Conservation (phyloP, 1,140 invertebrate genomes). For the Zaprionus ghesquierei region DNA sequence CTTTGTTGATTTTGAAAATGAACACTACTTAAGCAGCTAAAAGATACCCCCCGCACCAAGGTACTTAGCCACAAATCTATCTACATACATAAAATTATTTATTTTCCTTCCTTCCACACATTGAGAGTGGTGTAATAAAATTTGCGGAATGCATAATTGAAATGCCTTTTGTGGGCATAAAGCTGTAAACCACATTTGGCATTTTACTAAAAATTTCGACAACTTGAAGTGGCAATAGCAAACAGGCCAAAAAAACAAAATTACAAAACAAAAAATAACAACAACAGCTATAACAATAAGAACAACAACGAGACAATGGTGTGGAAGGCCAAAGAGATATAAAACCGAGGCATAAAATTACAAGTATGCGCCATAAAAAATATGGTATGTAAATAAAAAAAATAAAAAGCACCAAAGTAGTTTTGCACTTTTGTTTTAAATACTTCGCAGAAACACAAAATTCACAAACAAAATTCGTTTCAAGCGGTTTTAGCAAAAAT, state of each 20-base stretch:
- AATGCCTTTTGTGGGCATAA: not conserved
- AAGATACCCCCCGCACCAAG: not conserved
- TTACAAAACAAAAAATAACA: conserved; percentile 10
- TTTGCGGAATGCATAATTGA: not conserved
- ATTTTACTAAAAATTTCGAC: conserved; percentile 39
- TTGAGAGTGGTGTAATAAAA: not conserved
- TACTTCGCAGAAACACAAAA: not conserved
- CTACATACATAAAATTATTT: not conserved
- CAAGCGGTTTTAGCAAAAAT: not conserved
- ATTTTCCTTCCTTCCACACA: not conserved
- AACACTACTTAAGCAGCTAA: not conserved
- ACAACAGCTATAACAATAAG: not conserved
- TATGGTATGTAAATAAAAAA: conserved; percentile 22
- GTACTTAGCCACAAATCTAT: not conserved
- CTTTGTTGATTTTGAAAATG: not conserved
- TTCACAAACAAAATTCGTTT: not conserved
- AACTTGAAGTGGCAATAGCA: conserved; percentile 11
- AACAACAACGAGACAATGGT: not conserved
- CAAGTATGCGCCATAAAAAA: conserved; percentile 21
- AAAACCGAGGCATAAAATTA: conserved; percentile 53
- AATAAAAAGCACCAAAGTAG: conserved; percentile 14
- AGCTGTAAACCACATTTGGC: conserved; percentile 20
- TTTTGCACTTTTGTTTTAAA: conserved; percentile 16
- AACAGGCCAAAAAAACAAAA: conserved; percentile 14
- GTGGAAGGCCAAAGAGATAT: conserved; percentile 41